phyloP scores from a whole-genome alignment of 2,113 vertebrate genomes.

The Apistogramma diplotaenia region DNA sequence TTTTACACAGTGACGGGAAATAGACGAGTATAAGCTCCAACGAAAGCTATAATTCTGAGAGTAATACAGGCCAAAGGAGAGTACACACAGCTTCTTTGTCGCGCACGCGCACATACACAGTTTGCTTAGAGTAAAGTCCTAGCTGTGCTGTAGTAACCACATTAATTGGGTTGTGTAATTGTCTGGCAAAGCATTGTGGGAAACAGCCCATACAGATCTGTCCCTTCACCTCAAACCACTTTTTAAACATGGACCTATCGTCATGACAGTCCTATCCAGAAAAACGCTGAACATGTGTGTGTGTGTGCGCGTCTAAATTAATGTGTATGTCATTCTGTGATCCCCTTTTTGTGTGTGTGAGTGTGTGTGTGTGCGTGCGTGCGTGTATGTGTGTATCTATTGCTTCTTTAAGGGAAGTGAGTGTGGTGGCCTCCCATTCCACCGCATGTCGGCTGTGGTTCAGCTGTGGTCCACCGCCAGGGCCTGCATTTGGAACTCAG shows the following conservation, averaged over 20 bases:
- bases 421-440: slow-evolving; percentile 66
- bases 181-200: slow-evolving; percentile 72
- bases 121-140: slow-evolving; percentile 29
- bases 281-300: slow-evolving; percentile 61
- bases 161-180: slow-evolving; percentile 76
- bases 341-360: slow-evolving; percentile 13
- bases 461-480: slow-evolving; percentile 70
- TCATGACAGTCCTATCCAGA: slow-evolving; percentile 66
- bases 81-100: slow-evolving; percentile 12
- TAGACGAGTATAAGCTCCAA: slow-evolving; percentile 60
- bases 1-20: slow-evolving; percentile 70
- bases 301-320: slow-evolving; percentile 17
- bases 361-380: slow-evolving; percentile 33
- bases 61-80: slow-evolving; percentile 50
- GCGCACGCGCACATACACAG: not conserved
- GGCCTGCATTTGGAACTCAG: slow-evolving; percentile 72
- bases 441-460: slow-evolving; percentile 73
- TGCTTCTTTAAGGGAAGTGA: slow-evolving; percentile 69
- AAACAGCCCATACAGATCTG: slow-evolving; percentile 63
- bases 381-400: slow-evolving; percentile 40
- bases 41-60: slow-evolving; percentile 71
- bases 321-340: slow-evolving; percentile 16
- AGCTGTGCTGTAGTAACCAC: slow-evolving; percentile 65
- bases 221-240: slow-evolving; percentile 66
- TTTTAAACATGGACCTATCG: slow-evolving; percentile 69